Evolutionary conservation across 2,888 invertebrate species (phyloP), one percentile per base, ranked within the genome.

Genomic region (Branchinecta sandiegonensis): DNA sequence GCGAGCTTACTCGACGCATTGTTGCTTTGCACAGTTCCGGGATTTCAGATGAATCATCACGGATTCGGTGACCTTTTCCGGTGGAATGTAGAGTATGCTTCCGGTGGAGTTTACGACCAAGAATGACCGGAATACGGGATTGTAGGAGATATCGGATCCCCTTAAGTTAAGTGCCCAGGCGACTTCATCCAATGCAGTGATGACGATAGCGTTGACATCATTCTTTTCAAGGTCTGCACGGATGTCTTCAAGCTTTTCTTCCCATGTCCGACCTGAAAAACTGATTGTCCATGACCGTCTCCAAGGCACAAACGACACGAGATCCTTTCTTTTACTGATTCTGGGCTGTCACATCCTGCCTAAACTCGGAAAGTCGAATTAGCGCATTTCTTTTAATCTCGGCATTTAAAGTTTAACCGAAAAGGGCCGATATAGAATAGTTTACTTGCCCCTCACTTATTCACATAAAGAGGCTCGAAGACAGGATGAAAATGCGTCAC

Each of bases 131-230:
- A 91, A 80, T 17, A 90, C 85, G 0, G 94, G 92, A 1, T 87
- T 88, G 76, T 85, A 86, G 0, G 87, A 87, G 71, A 90, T 82
- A 79, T 94, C 94, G 69, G 84, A 80, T 0, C 91, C 93, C n/a
- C 94, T 83, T 17, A 94, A 84, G 77, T 94, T 94, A 48, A 93
- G 80, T 48, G 94, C 78, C 88, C 93, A 94, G 0, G 92, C 90
- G 65, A 89, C 85, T 77, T 94, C 93, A 74, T 93, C 91, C 68
- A 94, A 78, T 0, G 91, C 87, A 0, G 92, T 90, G 13, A 94
- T 82, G 47, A 94, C 83, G 81, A 92, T 85, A 1, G 89, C 89
- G 73, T 89, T 87, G 1, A 84, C 86, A 0, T 82, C 82, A n/a
- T 81, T 77, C 6, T 80, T 78, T 37, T 79, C 78, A 74, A 94